Conservation (phyloP, 1,140 invertebrate species). For the Papilio machaon region DNA sequence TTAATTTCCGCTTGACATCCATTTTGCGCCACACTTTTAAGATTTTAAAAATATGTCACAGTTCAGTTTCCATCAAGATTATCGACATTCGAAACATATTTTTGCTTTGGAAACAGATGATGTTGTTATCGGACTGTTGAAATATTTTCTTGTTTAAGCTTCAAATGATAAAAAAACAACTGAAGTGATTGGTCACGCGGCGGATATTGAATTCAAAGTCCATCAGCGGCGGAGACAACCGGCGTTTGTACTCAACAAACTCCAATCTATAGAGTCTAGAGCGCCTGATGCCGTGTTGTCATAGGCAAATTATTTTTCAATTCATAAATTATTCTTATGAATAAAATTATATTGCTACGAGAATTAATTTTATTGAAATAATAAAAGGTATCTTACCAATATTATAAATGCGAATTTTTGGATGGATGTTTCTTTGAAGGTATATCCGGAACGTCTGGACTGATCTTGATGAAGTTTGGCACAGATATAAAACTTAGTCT, state of each 20-base stretch:
- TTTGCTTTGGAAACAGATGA: neutral
- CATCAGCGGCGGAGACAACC: neutral
- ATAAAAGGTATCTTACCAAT: too few relatives aligned
- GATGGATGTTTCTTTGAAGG: too few relatives aligned
- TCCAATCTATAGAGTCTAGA: neutral
- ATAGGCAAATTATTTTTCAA: too few relatives aligned
- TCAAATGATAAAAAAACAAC: neutral
- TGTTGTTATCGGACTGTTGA: neutral
- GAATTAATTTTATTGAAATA: too few relatives aligned
- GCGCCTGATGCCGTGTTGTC: neutral
- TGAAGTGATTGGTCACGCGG: neutral
- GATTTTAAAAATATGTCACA: neutral
- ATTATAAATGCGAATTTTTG: too few relatives aligned
- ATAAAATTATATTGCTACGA: too few relatives aligned
- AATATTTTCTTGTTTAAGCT: neutral
- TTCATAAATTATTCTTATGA: too few relatives aligned
- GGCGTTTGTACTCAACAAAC: neutral
- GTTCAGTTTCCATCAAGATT: neutral
- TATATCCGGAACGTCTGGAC: too few relatives aligned
- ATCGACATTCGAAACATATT: neutral
- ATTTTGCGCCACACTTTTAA: neutral
- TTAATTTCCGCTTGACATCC: constrained; percentile 17
- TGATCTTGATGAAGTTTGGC: too few relatives aligned
- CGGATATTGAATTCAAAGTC: constrained; percentile 21
- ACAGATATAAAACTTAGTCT: too few relatives aligned